These are phyloP conservation scores for Gonatopus flavifemur DNA, from an alignment of 1,140 invertebrate species.

Conservation along the genomic window DNA sequence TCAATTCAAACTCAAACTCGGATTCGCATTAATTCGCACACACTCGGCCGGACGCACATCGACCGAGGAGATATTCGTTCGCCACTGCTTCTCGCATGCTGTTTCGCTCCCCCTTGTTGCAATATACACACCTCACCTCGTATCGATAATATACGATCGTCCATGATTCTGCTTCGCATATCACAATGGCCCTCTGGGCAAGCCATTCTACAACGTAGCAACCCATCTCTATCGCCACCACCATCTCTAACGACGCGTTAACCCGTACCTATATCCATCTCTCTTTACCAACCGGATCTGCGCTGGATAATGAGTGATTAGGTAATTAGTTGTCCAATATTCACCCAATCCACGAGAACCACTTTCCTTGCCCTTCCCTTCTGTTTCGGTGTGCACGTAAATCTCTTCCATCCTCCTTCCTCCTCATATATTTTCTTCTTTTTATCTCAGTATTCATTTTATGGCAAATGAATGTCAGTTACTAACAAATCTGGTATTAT, in stretches of 20 bases:
- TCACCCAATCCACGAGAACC: constrained; percentile 22
- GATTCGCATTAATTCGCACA: neutral
- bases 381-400: no score
- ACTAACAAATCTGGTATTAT: no score
- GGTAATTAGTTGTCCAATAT: constrained; percentile 48
- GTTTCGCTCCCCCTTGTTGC: neutral
- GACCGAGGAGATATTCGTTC: neutral
- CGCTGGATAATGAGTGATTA: constrained; percentile 46
- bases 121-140: constrained; percentile 12
- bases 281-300: no score
- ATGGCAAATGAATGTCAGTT: no score
- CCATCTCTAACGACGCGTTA: constrained; percentile 26
- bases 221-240: constrained; percentile 22
- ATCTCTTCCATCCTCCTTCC: neutral
- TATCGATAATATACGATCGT: constrained; percentile 39
- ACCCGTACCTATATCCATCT: no score
- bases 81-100: neutral
- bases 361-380: neutral
- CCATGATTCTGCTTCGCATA: constrained; percentile 40
- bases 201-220: constrained; percentile 27
- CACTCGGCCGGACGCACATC: constrained; percentile 7
- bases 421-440: no score
- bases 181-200: constrained; percentile 38
- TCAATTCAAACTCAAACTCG: constrained; percentile 11
- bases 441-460: no score